Percentiles rank a stretch among this genome's conserved stretches.
phyloP scores from a whole-genome alignment of 2,888 invertebrate species.

The Sphaerophoria taeniata region DNA sequence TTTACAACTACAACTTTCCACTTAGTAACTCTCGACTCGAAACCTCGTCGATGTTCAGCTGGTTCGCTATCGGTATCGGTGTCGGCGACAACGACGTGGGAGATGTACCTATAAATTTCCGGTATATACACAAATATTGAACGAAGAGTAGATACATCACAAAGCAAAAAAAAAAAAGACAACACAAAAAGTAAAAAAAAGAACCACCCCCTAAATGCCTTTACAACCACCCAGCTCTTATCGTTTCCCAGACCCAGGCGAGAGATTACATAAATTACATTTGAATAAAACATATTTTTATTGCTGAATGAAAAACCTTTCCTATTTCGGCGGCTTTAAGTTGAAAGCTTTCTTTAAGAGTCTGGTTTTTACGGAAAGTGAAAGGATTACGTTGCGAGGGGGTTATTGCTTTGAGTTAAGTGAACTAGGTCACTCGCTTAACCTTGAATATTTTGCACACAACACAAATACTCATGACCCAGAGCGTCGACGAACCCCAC shows the following conservation, averaged over 20 bases:
- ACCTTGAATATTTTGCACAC: constrained; percentile 40
- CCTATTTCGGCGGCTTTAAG: constrained; percentile 5
- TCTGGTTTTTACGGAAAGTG: constrained; percentile 43
- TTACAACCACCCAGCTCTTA: background rate
- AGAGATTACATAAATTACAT: constrained; percentile 50
- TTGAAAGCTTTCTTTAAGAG: constrained; percentile 5
- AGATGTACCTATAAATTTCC: constrained; percentile 59
- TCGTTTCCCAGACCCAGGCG: background rate
- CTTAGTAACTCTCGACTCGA: constrained; percentile 41
- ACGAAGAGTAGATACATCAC: constrained; percentile 65
- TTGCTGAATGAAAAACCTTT: background rate
- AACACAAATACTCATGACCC: background rate
- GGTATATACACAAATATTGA: constrained; percentile 69
- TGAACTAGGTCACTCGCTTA: constrained; percentile 59
- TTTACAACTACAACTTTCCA: constrained; percentile 45
- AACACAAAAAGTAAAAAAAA: constrained; percentile 11
- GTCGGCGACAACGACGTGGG: constrained; percentile 25
- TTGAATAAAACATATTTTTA: constrained; percentile 23
- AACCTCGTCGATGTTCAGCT: constrained; percentile 10
- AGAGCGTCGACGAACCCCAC: background rate
- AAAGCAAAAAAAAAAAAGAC: background rate
- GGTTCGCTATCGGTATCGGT: background rate
- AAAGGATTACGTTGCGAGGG: constrained; percentile 48
- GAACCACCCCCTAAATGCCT: background rate
- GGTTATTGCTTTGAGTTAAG: constrained; percentile 27